phyloP scores from a whole-genome alignment of 2,888 invertebrate species.

The Mycalesis mineus region DNA sequence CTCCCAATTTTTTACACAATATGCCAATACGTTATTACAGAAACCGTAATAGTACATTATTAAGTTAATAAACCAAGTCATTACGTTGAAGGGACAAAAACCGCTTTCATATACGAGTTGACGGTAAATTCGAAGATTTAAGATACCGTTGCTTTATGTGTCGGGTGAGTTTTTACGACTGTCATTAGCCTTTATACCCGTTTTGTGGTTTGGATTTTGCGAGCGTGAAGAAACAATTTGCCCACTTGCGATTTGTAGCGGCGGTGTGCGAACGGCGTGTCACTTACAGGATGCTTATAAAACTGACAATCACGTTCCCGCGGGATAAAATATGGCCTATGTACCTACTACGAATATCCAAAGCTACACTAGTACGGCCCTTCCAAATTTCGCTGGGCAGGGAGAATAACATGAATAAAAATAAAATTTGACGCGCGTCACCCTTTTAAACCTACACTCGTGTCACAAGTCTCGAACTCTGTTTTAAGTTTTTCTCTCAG shows the following conservation, averaged over 20 bases:
- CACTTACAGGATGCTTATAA: not conserved
- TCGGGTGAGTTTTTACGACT: slow-evolving; percentile 27
- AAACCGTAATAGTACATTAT: not conserved
- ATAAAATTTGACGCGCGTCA: no score
- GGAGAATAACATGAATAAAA: no score
- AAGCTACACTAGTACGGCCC: no score
- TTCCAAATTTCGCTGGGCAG: no score
- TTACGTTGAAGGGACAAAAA: slow-evolving; percentile 5
- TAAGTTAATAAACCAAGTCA: slow-evolving; percentile 2
- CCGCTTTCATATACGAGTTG: slow-evolving; percentile 1
- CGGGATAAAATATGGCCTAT: no score
- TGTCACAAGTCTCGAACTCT: no score
- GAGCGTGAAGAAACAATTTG: slow-evolving; percentile 24
- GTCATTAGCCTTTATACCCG: slow-evolving; percentile 27
- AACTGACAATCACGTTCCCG: no score
- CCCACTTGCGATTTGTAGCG: slow-evolving; percentile 18
- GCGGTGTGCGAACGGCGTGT: not conserved
- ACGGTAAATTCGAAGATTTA: slow-evolving; percentile 8
- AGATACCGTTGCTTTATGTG: slow-evolving; percentile 22
- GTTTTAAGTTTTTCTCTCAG: no score
- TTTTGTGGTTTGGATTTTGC: slow-evolving; percentile 27
- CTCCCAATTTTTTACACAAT: not conserved
- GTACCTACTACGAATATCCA: no score
- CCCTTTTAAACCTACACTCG: no score
- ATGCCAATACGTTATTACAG: not conserved